These are phyloP conservation scores for Cebus imitator DNA, from an alignment of 2,113 vertebrate genomes.

Conservation along the genomic window DNA sequence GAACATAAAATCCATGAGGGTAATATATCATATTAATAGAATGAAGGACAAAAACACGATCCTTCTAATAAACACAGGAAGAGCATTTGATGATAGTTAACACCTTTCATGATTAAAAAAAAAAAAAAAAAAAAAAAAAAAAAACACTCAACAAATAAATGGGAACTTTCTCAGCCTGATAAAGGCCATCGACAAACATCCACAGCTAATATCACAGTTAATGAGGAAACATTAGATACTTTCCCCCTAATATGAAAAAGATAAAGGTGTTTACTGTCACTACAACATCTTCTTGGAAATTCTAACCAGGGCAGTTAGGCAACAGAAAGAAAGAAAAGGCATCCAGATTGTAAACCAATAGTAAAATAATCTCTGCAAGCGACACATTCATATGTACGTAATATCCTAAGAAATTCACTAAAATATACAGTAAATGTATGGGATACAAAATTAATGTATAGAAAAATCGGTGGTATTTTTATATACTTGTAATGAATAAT, in stretches of 20 bases:
- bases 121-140: neutral
- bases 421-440: neutral
- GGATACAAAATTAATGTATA: neutral
- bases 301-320: neutral
- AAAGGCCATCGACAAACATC: neutral
- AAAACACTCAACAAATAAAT: neutral
- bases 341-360: neutral
- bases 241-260: neutral
- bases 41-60: neutral
- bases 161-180: neutral
- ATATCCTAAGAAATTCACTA: neutral
- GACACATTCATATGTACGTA: neutral
- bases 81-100: neutral
- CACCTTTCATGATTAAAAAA: neutral
- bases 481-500: neutral
- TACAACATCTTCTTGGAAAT: neutral
- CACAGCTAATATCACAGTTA: neutral
- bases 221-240: neutral
- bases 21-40: neutral
- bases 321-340: neutral
- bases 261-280: neutral
- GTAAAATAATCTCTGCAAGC: neutral
- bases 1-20: neutral
- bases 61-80: neutral
- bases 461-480: neutral